phyloP scores from a whole-genome alignment of 2,113 vertebrate genomes.

The Tragelaphus imberbis region DNA sequence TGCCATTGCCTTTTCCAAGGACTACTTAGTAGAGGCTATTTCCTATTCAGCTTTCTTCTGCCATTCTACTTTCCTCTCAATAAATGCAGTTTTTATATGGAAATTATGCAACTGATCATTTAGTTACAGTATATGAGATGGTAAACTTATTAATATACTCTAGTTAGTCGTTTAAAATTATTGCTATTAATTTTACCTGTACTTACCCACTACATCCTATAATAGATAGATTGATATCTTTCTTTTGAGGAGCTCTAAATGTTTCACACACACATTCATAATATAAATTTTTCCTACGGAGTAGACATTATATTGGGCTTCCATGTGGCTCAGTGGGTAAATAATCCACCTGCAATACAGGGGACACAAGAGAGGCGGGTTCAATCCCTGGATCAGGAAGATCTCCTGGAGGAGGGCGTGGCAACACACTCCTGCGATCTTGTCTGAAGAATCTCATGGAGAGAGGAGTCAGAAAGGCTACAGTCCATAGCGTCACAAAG shows the following conservation, averaged over 20 bases:
- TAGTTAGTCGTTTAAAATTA: neutral
- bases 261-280: neutral
- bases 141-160: neutral
- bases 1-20: neutral
- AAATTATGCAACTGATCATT: neutral
- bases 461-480: neutral
- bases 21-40: neutral
- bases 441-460: neutral
- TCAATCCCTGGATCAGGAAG: neutral
- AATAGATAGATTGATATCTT: neutral
- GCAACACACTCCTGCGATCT: fast-evolving
- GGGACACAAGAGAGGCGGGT: neutral
- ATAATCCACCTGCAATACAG: neutral
- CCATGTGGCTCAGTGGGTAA: neutral
- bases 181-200: neutral
- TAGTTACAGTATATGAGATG: neutral
- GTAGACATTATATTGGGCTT: neutral
- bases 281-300: neutral
- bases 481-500: neutral
- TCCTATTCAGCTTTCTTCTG: neutral
- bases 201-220: neutral
- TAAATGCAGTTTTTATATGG: neutral
- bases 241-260: neutral
- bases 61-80: neutral
- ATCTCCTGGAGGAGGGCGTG: neutral